Evolutionary conservation across 2,113 vertebrate species (phyloP), one percentile per base, ranked within the genome.

Genomic region (Coptodon rendalli): DNA sequence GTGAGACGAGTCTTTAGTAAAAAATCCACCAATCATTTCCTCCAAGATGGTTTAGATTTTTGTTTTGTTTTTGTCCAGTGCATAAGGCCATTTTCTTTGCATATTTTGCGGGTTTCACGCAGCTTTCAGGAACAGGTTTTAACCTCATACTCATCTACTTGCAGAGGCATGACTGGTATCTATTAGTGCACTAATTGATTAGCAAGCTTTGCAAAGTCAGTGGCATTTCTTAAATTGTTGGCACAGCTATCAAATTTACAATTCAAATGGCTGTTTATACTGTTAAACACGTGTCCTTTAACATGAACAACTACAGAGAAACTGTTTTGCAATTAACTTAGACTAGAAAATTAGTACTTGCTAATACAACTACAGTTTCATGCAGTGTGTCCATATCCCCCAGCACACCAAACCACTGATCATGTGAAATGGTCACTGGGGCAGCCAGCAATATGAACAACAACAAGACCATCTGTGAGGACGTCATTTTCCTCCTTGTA

Each of bases 31-130:
- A 29, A 73, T 45, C 22, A 24, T 1, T 43, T 43, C 38, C 66
- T 71, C 12, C 36, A 43, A 0, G 12, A 71, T 24, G 38, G 38
- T 71, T 71, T 40, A 38, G 34, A 38, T 38, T 66, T 40, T 68
- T 8, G 63, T 68, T 71, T 16, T 10, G 40, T 22, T 71, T 29
- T 59, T 56, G 3, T 56, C 22, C 54, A 56, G 54, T 45, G n/a
- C 22, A 54, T 10, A 6, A 56, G 54, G 43, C 43, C 43, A 45
- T 57, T 57, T 36, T 45, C 40, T 27, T 27, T 73, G 68, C 8
- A 48, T 17, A 45, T 27, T 73, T 71, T 68, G 0, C 4, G 0
- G 7, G 13, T 0, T 9, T 73, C 13, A 43, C 0, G 1, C 66
- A 3, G 22, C 22, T 19, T 76, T 29, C 68, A 76, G 40, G 22